Conservation (phyloP, 2,113 vertebrate genomes). For the Thalassoma bifasciatum region DNA sequence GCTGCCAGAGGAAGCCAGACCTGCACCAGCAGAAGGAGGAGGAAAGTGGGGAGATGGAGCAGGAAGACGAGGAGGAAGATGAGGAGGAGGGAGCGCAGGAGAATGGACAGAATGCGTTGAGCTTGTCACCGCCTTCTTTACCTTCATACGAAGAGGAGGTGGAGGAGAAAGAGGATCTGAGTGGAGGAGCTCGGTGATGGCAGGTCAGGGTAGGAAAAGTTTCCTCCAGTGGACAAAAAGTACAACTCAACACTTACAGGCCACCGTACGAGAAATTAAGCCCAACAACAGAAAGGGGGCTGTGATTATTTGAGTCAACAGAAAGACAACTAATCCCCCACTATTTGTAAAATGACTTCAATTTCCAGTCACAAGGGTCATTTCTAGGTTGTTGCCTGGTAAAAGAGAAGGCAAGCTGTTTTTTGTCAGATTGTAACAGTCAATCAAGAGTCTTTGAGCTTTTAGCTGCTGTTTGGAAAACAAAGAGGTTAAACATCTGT, state of each 20-base stretch:
- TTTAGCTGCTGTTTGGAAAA: too few species aligned
- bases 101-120: conserved; percentile 16
- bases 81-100: conserved; percentile 6
- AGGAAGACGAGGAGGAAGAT: conserved; percentile 12
- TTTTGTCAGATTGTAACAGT: too few species aligned
- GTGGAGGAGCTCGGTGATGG: conserved; percentile 3
- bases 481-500: too few species aligned
- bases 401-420: too few species aligned
- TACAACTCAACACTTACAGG: neutral
- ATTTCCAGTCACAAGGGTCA: too few species aligned
- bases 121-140: conserved; percentile 69
- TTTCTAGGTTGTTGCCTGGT: too few species aligned
- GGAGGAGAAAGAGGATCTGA: conserved; percentile 33
- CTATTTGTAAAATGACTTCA: too few species aligned
- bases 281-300: too few species aligned
- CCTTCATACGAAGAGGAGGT: neutral
- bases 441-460: too few species aligned
- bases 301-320: too few species aligned
- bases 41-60: conserved; percentile 13
- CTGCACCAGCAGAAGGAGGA: conserved; percentile 56
- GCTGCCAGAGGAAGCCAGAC: conserved; percentile 86
- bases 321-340: too few species aligned
- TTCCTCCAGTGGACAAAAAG: neutral
- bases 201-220: neutral
- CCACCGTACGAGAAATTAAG: too few species aligned